Conservation (phyloP, 37 sponge, comb jelly and placozoan species). For the Sycon ciliatum region DNA sequence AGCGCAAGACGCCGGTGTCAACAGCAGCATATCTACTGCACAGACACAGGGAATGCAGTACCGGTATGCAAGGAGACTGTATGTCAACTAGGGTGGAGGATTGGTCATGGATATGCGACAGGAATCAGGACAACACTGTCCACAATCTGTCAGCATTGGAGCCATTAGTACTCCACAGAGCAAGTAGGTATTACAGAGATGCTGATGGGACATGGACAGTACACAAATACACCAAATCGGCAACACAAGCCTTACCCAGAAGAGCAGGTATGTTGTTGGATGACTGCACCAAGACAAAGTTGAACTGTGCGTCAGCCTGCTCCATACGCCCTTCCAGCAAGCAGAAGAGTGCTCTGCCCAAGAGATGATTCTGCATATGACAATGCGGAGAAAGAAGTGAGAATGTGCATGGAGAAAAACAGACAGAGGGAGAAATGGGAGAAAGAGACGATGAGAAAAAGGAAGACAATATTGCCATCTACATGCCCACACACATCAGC, state of each 20-base stretch:
- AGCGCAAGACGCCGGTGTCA: too few relatives aligned
- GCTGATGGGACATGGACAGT: not conserved
- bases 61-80: too few relatives aligned
- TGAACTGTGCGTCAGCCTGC: slow-evolving; percentile 97
- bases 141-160: too few relatives aligned
- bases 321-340: slow-evolving; percentile 90
- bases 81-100: too few relatives aligned
- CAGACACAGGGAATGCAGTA: too few relatives aligned
- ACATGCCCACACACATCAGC: too few relatives aligned
- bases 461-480: not conserved
- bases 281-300: slow-evolving; percentile 61
- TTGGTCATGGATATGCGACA: too few relatives aligned
- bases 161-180: too few relatives aligned
- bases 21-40: too few relatives aligned
- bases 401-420: not conserved
- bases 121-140: too few relatives aligned
- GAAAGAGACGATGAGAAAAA: not conserved
- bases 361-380: slow-evolving; percentile 47
- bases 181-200: not conserved
- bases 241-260: slow-evolving; percentile 23
- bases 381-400: not conserved
- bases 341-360: slow-evolving; percentile 90
- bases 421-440: not conserved
- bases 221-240: not conserved
- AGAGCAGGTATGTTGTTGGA: slow-evolving; percentile 60